Percentiles rank a stretch among this genome's conserved stretches.
Evolutionary conservation across 2,113 vertebrate species (phyloP).

Genomic region (Silurus asotus): DNA sequence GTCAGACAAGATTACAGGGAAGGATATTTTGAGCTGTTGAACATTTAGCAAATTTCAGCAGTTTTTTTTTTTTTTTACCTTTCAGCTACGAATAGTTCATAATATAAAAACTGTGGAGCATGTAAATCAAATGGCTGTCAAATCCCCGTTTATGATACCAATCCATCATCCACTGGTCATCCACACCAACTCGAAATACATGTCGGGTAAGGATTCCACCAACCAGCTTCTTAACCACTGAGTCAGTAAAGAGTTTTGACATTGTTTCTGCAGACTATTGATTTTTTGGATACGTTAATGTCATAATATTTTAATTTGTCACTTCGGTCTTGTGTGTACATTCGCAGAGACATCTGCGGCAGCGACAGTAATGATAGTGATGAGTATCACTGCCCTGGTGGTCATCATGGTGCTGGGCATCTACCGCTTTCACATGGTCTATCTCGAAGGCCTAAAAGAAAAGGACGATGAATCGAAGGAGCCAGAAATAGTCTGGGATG

Average conservation of each 20-base stretch:
- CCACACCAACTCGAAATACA: constrained; percentile 67
- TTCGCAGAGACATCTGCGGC: constrained; percentile 76
- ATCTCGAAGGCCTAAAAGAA: constrained; percentile 67
- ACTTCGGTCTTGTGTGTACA: neutral
- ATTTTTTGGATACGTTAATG: neutral
- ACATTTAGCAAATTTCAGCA: neutral
- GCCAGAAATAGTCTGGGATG: constrained; percentile 83
- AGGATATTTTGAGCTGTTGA: neutral
- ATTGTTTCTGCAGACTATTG: neutral
- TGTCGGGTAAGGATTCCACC: constrained; percentile 73
- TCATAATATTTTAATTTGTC: neutral
- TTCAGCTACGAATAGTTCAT: constrained; percentile 85
- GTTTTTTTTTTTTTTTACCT: neutral
- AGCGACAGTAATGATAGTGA: constrained; percentile 75
- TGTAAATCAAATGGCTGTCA: constrained; percentile 79
- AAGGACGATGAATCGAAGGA: constrained; percentile 70
- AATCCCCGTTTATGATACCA: constrained; percentile 87
- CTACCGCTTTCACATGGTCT: constrained; percentile 73
- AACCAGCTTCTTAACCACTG: neutral
- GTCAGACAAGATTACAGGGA: neutral
- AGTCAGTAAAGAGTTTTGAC: neutral
- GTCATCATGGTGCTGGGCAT: constrained; percentile 80
- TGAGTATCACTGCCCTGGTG: constrained; percentile 78
- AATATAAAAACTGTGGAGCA: constrained; percentile 77
- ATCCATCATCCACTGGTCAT: constrained; percentile 78